A percentile compares a stretch with the other conserved stretches of the same genome.
Evolutionary conservation across 1,140 invertebrate species (phyloP).

Genomic region (Apis cerana): DNA sequence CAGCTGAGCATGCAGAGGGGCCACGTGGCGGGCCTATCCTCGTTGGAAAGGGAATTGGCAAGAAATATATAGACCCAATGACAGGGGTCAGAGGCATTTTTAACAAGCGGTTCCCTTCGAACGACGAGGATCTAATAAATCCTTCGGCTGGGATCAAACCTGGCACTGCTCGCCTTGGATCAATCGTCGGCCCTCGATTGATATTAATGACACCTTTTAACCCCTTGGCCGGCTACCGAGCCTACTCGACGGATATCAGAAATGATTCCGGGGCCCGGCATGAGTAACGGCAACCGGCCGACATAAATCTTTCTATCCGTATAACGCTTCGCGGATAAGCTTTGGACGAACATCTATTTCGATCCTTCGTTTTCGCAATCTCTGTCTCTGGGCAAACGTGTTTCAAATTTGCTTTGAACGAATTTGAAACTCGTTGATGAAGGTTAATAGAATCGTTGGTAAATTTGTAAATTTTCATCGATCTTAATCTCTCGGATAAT

Average conservation of each 20-base stretch:
- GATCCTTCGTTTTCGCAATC: neutral
- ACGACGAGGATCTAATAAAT: constrained; percentile 58
- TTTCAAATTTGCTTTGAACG: too few relatives aligned
- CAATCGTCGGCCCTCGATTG: constrained; percentile 60
- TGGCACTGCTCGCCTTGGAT: constrained; percentile 46
- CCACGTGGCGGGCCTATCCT: constrained; percentile 64
- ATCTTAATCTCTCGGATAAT: too few relatives aligned
- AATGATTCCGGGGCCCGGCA: neutral
- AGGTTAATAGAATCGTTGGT: too few relatives aligned
- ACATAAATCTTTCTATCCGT: constrained; percentile 30
- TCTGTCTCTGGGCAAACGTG: too few relatives aligned
- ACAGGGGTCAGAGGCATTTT: constrained; percentile 72
- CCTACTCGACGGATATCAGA: constrained; percentile 4
- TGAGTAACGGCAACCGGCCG: constrained; percentile 12
- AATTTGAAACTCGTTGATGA: too few relatives aligned
- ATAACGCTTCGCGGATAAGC: neutral
- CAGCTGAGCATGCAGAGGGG: constrained; percentile 64
- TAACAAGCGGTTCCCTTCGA: constrained; percentile 50
- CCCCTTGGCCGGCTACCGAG: constrained; percentile 55
- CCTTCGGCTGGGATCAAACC: constrained; percentile 50
- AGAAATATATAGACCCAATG: constrained; percentile 72
- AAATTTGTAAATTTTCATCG: too few relatives aligned
- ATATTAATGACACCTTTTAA: constrained; percentile 66
- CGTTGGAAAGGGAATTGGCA: constrained; percentile 61
- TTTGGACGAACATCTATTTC: neutral